These are phyloP conservation scores for Bostrychus sinensis DNA, from an alignment of 2,113 vertebrate species.

Conservation along the genomic window DNA sequence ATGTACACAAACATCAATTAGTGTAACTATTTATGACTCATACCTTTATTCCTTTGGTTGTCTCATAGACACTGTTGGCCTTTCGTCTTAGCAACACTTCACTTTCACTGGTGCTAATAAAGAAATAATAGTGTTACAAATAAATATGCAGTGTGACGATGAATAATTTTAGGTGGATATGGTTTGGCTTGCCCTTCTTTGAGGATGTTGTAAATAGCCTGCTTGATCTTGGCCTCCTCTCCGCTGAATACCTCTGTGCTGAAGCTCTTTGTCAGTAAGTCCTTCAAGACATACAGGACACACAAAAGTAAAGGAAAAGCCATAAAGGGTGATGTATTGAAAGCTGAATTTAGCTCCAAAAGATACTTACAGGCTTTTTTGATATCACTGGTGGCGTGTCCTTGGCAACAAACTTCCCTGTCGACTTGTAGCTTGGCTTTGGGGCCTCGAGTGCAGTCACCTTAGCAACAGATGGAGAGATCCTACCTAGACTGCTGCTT, in stretches of 20 bases:
- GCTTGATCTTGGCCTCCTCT: slow-evolving; percentile 74
- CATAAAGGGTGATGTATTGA: neutral
- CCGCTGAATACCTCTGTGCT: slow-evolving; percentile 53
- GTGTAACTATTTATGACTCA: too few species aligned
- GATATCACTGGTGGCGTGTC: slow-evolving; percentile 61
- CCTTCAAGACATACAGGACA: slow-evolving; percentile 72
- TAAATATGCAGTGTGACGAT: neutral
- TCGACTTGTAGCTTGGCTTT: slow-evolving; percentile 53
- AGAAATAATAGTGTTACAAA: neutral
- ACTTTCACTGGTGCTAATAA: slow-evolving; percentile 78
- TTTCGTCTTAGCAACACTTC: slow-evolving; percentile 78
- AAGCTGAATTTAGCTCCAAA: neutral
- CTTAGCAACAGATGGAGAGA: slow-evolving; percentile 57
- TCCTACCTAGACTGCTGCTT: slow-evolving; percentile 52
- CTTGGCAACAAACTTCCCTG: slow-evolving; percentile 62
- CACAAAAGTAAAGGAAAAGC: neutral
- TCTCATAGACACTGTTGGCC: slow-evolving; percentile 77
- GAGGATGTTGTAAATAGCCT: slow-evolving; percentile 78
- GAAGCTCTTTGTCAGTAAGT: slow-evolving; percentile 80
- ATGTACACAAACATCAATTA: too few species aligned
- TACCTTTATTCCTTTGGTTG: slow-evolving; percentile 78
- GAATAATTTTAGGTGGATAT: neutral
- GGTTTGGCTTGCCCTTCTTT: slow-evolving; percentile 82
- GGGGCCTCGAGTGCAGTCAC: slow-evolving; percentile 49
- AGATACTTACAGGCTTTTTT: slow-evolving; percentile 82